Conservation (phyloP, 2,888 invertebrate genomes). For the Drosophila suboccidentalis region DNA sequence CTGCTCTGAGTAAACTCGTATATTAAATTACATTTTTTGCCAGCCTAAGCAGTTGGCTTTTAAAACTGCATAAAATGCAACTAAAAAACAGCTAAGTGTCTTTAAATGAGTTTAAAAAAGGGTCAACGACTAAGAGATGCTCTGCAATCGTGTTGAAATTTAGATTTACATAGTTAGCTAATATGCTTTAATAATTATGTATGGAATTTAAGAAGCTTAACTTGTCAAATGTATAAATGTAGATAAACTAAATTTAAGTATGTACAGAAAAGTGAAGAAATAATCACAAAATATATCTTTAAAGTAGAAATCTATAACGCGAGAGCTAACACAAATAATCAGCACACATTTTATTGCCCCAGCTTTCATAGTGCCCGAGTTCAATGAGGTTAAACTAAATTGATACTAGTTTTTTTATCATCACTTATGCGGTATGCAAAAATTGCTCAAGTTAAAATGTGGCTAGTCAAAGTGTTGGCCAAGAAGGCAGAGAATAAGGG, state of each 20-base stretch:
- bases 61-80: slow-evolving; percentile 46
- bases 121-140: slow-evolving; percentile 13
- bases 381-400: not conserved
- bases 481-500: not conserved
- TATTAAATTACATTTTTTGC: slow-evolving; percentile 73
- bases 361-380: not conserved
- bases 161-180: not conserved
- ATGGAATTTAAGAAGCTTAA: not conserved
- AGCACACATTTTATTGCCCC: not conserved
- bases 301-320: not conserved
- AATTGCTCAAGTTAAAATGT: slow-evolving; percentile 45
- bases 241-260: not conserved
- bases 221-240: not conserved
- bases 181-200: not conserved
- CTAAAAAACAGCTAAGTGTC: slow-evolving; percentile 1
- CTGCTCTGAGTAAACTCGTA: slow-evolving; percentile 26
- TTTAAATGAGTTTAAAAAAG: not conserved
- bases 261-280: not conserved
- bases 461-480: slow-evolving; percentile 19
- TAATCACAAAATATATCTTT: not conserved
- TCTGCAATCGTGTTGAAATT: slow-evolving; percentile 9
- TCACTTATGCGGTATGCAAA: slow-evolving; percentile 27
- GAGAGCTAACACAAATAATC: no score
- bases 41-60: slow-evolving; percentile 45
- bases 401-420: not conserved